Evolutionary conservation across 2,797 vertebrate species (phyloP).

Genomic region (Miichthys miiuy): DNA sequence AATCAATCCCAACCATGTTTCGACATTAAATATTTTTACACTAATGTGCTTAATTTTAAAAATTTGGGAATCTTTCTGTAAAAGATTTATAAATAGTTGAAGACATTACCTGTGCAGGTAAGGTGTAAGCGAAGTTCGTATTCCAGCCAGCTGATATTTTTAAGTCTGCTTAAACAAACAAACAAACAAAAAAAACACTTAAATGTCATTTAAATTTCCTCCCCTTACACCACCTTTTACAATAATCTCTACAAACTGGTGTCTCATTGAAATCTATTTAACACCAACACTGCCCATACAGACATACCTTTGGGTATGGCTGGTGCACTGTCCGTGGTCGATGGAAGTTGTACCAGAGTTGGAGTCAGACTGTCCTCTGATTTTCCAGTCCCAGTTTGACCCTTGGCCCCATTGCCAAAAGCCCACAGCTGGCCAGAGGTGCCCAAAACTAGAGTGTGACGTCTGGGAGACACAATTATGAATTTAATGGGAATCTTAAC

Average conservation of each 20-base stretch:
- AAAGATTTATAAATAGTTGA: neutral
- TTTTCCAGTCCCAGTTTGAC: conserved; percentile 78
- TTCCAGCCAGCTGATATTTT: conserved; percentile 82
- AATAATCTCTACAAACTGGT: too few species aligned
- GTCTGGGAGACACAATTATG: conserved; percentile 68
- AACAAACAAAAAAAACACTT: conserved; percentile 11
- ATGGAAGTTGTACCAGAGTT: conserved; percentile 74
- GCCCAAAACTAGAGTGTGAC: conserved; percentile 87
- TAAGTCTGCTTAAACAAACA: conserved; percentile 66
- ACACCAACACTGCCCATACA: neutral
- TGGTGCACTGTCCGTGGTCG: conserved; percentile 42
- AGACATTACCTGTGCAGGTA: conserved; percentile 66
- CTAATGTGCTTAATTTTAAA: neutral
- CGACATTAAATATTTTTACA: neutral
- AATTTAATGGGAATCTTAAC: neutral
- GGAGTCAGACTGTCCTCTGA: conserved; percentile 77
- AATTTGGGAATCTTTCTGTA: neutral
- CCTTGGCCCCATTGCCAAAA: conserved; percentile 86
- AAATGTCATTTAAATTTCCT: neutral
- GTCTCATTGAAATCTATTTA: neutral
- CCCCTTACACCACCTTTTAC: neutral
- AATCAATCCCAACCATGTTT: neutral
- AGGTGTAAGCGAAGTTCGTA: conserved; percentile 73
- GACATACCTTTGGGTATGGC: conserved; percentile 54
- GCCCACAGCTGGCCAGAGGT: conserved; percentile 85